A percentile compares a stretch with the other conserved stretches of the same genome.
These are phyloP conservation scores for Drosophila pseudoananassae DNA, from an alignment of 1,140 invertebrate genomes.

Conservation along the genomic window DNA sequence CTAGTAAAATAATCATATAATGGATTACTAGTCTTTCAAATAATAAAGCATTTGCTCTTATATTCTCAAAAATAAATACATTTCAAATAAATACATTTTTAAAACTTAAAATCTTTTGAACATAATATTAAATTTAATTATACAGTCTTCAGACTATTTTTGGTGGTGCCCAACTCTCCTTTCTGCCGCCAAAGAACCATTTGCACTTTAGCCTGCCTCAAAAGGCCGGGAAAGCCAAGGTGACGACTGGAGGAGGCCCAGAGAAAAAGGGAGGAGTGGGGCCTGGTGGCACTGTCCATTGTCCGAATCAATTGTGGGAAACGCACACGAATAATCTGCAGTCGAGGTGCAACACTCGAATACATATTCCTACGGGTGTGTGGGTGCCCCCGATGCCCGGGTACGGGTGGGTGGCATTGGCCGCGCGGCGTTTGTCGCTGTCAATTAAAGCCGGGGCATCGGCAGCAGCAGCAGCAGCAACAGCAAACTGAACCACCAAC, in stretches of 20 bases:
- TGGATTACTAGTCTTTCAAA: too few relatives aligned
- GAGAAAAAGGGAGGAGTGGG: not conserved
- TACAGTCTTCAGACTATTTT: constrained; percentile 4
- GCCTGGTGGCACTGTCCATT: constrained; percentile 37
- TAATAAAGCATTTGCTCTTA: too few relatives aligned
- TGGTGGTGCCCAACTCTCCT: constrained; percentile 7
- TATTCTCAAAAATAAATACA: too few relatives aligned
- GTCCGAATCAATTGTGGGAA: constrained; percentile 80
- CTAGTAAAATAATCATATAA: too few relatives aligned
- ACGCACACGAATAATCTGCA: constrained; percentile 71
- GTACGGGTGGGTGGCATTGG: constrained; percentile 68
- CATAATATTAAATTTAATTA: not conserved
- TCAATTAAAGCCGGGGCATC: constrained; percentile 69
- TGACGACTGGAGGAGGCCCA: not conserved
- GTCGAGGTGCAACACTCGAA: constrained; percentile 17
- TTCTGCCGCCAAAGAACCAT: constrained; percentile 47
- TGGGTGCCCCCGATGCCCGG: constrained; percentile 19
- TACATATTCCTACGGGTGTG: constrained; percentile 8
- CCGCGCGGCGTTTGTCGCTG: constrained; percentile 73
- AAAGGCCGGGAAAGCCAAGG: constrained; percentile 15
- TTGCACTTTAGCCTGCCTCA: constrained; percentile 60
- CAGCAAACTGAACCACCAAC: constrained; percentile 33
- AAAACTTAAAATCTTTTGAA: not conserved
- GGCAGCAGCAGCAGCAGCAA: constrained; percentile 30
- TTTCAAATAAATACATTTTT: too few relatives aligned